Base-by-base conservation (phyloP, 2,888 invertebrate species). In the Nematopogon swammerdamellus region DNA sequence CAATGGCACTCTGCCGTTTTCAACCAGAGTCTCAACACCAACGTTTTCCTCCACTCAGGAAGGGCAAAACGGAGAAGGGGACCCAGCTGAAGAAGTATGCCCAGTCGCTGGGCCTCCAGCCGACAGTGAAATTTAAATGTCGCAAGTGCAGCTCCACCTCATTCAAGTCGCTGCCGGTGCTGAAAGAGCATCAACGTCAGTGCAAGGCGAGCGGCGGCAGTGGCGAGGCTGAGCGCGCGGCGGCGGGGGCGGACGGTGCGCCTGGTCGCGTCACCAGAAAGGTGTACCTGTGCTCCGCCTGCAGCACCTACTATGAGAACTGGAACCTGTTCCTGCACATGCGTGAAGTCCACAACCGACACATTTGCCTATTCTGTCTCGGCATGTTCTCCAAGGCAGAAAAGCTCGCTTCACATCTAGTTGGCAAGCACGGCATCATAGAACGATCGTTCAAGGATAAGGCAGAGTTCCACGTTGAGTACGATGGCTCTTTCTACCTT, bases 311-410 rank as follows among this genome's bases (percentile, higher is more conserved):
- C 62, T 92, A 91, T 72, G 91, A 92, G 68, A 89, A 90, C 60
- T 92, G 91, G 90, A 90, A 91, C 70, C 80, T 92, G 52, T 92
- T 92, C 64, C 69, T 91, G 45, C 93, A 93, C 60, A 92, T 92
- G 86, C 82, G 89, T 49, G 91, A 92, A 62, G 85, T 87, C 51
- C 93, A 94, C 66, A 86, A 87, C 58, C 83, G 91, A 49, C 89
- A 88, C 63, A 88, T 92, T 58, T 94, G 93, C 65, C 73, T 93
- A 48, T 91, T 89, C 70, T 93, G 93, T 65, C 80, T 92, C 54
- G 89, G 90, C 47, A 87, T 92, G 83, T 92, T 92, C 72, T 86
- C 88, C 29, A 86, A 86, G 59, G 87, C 91, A 8, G 91, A 91
- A 59, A 88, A 89, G 61, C 71, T 94, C 43, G 87, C 90, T 44